These are phyloP conservation scores for Neosilurus hyrtlii DNA, from an alignment of 2,797 vertebrate species.

Conservation along the genomic window DNA sequence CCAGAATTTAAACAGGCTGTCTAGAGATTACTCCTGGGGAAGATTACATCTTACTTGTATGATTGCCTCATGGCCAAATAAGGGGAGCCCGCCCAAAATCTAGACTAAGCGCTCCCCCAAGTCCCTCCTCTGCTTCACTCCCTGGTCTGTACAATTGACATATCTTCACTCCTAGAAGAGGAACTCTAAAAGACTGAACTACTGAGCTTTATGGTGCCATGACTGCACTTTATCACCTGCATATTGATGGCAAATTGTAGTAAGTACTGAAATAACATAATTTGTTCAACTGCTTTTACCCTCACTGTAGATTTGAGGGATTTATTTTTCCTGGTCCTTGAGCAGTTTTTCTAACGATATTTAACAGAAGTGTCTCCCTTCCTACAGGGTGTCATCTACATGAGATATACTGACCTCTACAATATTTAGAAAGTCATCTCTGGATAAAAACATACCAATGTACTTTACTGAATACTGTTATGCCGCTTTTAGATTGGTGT, in stretches of 20 bases:
- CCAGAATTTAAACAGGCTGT: conserved; percentile 18
- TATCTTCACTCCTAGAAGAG: conserved; percentile 34
- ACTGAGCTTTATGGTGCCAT: conserved; percentile 9
- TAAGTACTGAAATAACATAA: conserved; percentile 36
- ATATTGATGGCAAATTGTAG: conserved; percentile 17
- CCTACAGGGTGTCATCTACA: neutral
- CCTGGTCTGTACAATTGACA: conserved; percentile 29
- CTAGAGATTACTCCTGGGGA: conserved; percentile 36
- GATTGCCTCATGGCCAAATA: conserved; percentile 72
- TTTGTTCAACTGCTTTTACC: neutral
- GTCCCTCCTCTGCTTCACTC: conserved; percentile 42
- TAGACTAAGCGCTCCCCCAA: conserved; percentile 31
- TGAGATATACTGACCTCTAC: neutral
- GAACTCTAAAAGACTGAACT: conserved; percentile 19
- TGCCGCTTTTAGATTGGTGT: neutral
- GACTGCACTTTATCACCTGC: neutral
- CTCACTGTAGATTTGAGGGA: neutral
- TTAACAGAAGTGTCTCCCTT: neutral
- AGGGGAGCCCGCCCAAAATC: conserved; percentile 65
- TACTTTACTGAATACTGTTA: neutral
- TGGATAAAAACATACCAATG: neutral
- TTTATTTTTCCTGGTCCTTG: neutral
- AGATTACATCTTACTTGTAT: conserved; percentile 67
- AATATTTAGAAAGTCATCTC: neutral
- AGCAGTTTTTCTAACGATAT: neutral